Base-by-base conservation (phyloP, 1,140 invertebrate species). In the Hypothenemus hampei region DNA sequence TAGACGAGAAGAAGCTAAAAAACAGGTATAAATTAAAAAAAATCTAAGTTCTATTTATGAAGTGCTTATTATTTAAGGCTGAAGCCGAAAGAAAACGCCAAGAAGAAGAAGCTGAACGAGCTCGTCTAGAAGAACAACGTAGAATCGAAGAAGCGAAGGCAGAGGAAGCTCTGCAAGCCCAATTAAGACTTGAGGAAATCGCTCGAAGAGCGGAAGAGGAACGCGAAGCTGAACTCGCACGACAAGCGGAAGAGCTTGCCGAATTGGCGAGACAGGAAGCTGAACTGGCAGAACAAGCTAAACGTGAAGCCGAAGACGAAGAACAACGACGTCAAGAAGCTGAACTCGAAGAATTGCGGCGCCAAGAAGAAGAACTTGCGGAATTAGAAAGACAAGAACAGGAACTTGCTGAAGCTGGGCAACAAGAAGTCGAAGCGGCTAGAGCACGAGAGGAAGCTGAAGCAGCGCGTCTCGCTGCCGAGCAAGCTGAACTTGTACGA, bases 401-500 rank as follows among this genome's bases (percentile, higher is more conserved):
- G 31, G 78, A 80, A 63, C 67, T 82, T 62, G 79, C 76, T 7
- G 81, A 82, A 69, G 56, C 41, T 31, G 53, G 23, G 41, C 13
- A 55, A 49, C 40, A 55, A 29, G 57, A 62, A 49, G 62, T 60
- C 0, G 77, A 78, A 62, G 69, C 79, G 5, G 78, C 77, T 16
- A 74, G 75, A 39, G 79, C 81, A 64, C 75, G 75, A 7, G 79
- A 81, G 66, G 50, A 77, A 51, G 52, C 49, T 7, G 62, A 66
- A 46, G 39, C 51, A 16, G 62, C 53, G 7, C 44, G 22, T 33
- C 78, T 80, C 71, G 79, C 81, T 64, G 77, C 75, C 6, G 80
- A 82, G 66, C 48, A 77, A 18, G 76, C 73, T 3, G 81, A 80
- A 51, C 75, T 79, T 36, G 73, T 74, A 33, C 75, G 75, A 29